phyloP scores from a whole-genome alignment of 2,797 vertebrate genomes.

The Pseudochaenichthys georgianus region DNA sequence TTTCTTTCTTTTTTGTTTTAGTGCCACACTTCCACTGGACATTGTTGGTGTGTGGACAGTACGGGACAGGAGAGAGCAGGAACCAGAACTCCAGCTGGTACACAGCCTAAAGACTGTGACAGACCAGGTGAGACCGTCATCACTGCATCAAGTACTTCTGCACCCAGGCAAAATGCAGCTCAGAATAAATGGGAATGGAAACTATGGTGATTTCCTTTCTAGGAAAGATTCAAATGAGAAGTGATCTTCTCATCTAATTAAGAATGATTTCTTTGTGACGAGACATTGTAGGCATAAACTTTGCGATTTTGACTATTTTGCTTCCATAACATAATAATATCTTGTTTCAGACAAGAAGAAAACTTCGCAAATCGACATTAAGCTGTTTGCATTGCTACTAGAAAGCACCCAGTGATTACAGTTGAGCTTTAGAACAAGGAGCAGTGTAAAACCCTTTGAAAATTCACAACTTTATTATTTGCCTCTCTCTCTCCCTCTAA shows the following conservation, averaged over 20 bases:
- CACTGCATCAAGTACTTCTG: neutral
- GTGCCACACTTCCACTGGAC: constrained; percentile 86
- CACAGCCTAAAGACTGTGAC: constrained; percentile 70
- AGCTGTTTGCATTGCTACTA: no score
- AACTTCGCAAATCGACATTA: no score
- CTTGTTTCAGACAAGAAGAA: no score
- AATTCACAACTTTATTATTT: no score
- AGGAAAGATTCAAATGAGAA: neutral
- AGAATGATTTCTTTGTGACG: neutral
- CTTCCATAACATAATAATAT: no score
- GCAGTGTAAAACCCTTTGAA: neutral
- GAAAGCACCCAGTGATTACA: neutral
- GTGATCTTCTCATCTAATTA: neutral
- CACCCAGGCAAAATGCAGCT: neutral
- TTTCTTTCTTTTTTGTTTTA: constrained; percentile 64
- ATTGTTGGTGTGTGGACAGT: constrained; percentile 91
- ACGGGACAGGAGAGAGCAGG: constrained; percentile 84
- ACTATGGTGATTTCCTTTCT: neutral
- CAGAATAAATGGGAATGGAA: neutral
- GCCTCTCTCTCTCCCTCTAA: neutral
- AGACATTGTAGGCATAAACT: no score
- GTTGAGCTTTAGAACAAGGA: neutral
- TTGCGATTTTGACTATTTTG: no score
- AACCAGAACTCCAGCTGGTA: constrained; percentile 78
- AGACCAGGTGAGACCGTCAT: constrained; percentile 46